Base-by-base conservation (phyloP, 30 jellyfish, hydroid and myxozoan genomes). In the Nemopilema nomurai region DNA sequence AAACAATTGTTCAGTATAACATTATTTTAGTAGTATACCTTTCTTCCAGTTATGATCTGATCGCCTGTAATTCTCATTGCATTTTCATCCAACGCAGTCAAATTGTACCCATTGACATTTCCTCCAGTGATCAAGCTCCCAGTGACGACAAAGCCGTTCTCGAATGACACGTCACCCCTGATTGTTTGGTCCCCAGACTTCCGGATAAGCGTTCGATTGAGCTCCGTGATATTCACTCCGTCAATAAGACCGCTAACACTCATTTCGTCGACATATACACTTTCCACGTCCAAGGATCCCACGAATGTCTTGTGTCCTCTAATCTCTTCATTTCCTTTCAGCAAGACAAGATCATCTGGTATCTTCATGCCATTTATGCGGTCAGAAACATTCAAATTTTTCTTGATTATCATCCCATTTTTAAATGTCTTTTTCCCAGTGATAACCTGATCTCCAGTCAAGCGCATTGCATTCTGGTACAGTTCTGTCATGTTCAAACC, bases 31-130 rank as follows among this genome's bases (percentile, higher is more conserved):
- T n/a, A 28, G 51, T 52, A 21, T 49, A 84, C 93, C 88, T 82
- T 87, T 74, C 73, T 79, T 49, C 98, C 97, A 31, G 99, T 84
- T 16, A 94, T 85, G n/a, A 57, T 71, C 81, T 94, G 99, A 74
- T 84, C 90, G 7, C 97, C 97, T 31, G 41, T 18, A 25, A 75
- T 51, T 65, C 72, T 85, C 96, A 94, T 66, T 3, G 99, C 97
- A 53, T 64, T 74, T 41, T 25, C 76, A 21, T 70, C 76, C 31
- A 89, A 66, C 4, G 90, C 83, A 17, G 96, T 84, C 51, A 94
- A 30, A 65, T 94, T 89, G 18, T 89, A 89, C 17, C 97, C 92
- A 57, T 85, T 90, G 30, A 89, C 77, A 20, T 84, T 50, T 20
- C 97, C 96, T 20, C 65, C 68, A 19, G 91, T 27, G 13, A 65